Conservation (phyloP, 92 coral and sea anemone genomes). For the Palythoa grandiflora region DNA sequence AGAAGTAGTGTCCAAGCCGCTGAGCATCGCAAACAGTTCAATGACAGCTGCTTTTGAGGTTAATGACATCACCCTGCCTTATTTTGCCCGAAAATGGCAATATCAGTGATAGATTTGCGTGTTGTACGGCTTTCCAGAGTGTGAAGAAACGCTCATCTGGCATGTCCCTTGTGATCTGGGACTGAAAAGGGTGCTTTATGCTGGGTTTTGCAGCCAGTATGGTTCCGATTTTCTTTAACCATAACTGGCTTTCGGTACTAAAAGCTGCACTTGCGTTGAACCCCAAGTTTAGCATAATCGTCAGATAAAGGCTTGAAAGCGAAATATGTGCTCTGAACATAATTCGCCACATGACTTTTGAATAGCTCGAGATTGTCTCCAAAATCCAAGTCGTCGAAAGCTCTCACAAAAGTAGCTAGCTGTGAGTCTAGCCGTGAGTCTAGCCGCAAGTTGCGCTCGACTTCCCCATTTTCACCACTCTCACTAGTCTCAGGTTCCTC, state of each 20-base stretch:
- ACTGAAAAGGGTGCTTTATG: slow-evolving; percentile 65
- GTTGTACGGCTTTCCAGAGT: slow-evolving; percentile 61
- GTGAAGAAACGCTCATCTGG: slow-evolving; percentile 69
- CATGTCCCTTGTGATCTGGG: slow-evolving; percentile 65
- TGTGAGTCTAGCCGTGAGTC: slow-evolving; percentile 12
- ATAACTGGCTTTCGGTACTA: slow-evolving; percentile 63
- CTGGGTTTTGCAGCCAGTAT: slow-evolving; percentile 65
- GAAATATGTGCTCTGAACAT: slow-evolving; percentile 42
- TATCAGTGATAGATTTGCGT: slow-evolving; percentile 67
- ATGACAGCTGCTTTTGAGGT: slow-evolving; percentile 62
- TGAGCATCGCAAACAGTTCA: slow-evolving; percentile 59
- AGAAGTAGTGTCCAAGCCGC: slow-evolving; percentile 59
- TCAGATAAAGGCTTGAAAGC: slow-evolving; percentile 63
- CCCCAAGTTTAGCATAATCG: neutral
- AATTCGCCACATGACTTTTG: slow-evolving; percentile 41
- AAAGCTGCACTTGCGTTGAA: slow-evolving; percentile 25
- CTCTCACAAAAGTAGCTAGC: slow-evolving; percentile 52
- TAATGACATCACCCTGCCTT: slow-evolving; percentile 68
- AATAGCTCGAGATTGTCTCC: slow-evolving; percentile 55
- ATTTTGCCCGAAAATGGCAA: slow-evolving; percentile 66
- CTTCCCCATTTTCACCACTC: neutral
- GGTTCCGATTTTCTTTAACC: slow-evolving; percentile 65
- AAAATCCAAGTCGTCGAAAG: slow-evolving; percentile 64
- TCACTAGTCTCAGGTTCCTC: neutral
- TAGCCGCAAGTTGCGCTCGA: slow-evolving; percentile 7